Base-by-base conservation (phyloP, 2,888 invertebrate species). In the Patella pellucida region DNA sequence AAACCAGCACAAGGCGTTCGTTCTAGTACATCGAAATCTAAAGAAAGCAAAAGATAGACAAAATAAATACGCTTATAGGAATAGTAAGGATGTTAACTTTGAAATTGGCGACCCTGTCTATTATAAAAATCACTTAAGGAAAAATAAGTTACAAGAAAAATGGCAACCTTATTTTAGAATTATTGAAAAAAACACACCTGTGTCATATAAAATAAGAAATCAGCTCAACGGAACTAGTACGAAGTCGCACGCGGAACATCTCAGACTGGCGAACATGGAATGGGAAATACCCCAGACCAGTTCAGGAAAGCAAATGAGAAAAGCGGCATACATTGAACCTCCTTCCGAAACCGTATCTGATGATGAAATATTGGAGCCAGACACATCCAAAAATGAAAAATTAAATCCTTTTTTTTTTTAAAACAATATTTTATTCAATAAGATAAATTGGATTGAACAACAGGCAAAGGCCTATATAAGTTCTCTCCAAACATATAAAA, bases 161-260 rank as follows among this genome's bases (percentile, higher is more conserved):
- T 82, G 81, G 81, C 69, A 51, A 27, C 81, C 78, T 7, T 80
- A 76, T 56, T 79, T 73, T 72, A 69, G 78, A 62, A 77, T 80
- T 12, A 74, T 79, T 23, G 78, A 81, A 69, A 73, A 79, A 62
- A 78, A 12, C 14, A n/a, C 69, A 14, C 79, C 78, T 14, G 71
- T 76, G 12, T 74, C 52, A 14, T 72, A 71, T 62, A 75, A 71
- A 31, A 72, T 75, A 19, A 75, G 68, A 23, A 72, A 69, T 69
- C 75, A 75, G 41, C 31, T 72, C 3, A 16, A 23, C 11, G 68
- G 68, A 15, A 52, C 15, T 5, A 23, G 69, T 2, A 72, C 67
- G 7, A 75, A 75, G 31, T 50, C 16, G 12, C 76, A 78, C 41
- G 76, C 76, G 9, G 68, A 72, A 11, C 74, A 76, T 9, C 19